A percentile compares a stretch with the other conserved stretches of the same genome.
phyloP scores from a whole-genome alignment of 92 coral and sea anemone genomes.

The Epizoanthus rinbou region DNA sequence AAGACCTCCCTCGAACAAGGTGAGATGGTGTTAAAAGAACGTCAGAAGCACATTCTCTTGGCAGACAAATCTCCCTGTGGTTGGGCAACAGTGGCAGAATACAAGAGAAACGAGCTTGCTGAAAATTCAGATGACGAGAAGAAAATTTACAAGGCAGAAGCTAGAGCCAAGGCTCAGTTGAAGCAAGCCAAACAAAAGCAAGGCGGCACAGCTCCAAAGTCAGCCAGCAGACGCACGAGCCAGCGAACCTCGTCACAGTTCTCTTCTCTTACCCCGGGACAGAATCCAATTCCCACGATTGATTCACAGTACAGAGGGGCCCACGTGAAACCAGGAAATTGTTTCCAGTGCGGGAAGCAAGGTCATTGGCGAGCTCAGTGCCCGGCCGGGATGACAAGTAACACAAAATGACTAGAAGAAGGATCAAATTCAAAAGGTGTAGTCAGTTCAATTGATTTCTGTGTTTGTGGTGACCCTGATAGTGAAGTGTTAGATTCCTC shows the following conservation, averaged over 20 bases:
- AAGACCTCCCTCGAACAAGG: too few relatives aligned
- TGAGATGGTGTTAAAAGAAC: too few relatives aligned
- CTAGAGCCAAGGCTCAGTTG: too few relatives aligned
- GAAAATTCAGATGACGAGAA: too few relatives aligned
- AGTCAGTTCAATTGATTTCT: constrained; percentile 2
- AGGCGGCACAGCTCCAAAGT: constrained; percentile 2
- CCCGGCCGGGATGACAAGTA: constrained; percentile 6
- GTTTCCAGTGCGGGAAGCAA: constrained; percentile 40
- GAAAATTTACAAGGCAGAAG: too few relatives aligned
- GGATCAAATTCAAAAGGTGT: neutral
- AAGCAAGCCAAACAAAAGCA: too few relatives aligned
- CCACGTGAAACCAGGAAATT: constrained; percentile 29
- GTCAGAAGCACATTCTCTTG: too few relatives aligned
- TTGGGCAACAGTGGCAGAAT: too few relatives aligned
- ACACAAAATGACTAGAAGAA: too few relatives aligned
- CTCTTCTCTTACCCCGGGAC: neutral
- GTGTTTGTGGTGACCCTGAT: constrained; percentile 11
- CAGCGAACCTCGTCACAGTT: neutral
- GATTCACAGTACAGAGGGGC: neutral
- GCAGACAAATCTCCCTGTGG: too few relatives aligned
- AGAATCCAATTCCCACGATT: neutral
- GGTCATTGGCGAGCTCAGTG: constrained; percentile 40
- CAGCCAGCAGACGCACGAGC: constrained; percentile 12
- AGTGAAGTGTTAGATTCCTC: constrained; percentile 2
- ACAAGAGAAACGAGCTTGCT: too few relatives aligned